Evolutionary conservation across 1,140 invertebrate genomes (phyloP).

Genomic region (Pectinophora gossypiella): DNA sequence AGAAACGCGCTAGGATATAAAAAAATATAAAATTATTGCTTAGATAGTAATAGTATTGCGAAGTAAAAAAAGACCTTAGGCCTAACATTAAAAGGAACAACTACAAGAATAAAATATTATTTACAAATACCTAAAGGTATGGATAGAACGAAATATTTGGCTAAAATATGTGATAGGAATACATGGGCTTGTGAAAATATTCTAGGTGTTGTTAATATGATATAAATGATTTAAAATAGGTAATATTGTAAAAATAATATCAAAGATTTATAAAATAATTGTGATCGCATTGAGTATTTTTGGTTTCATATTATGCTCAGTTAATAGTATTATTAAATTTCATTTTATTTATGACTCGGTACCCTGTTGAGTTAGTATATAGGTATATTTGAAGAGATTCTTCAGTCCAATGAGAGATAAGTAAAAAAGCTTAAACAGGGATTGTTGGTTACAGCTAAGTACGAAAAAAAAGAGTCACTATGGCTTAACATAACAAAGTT

Average conservation of each 20-base stretch:
- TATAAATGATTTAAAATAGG: conserved; percentile 34
- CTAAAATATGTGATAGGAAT: conserved; percentile 64
- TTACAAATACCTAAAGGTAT: conserved; percentile 58
- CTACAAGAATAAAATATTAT: conserved; percentile 71
- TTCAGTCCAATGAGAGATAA: conserved; percentile 29
- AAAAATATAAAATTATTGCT: conserved; percentile 62
- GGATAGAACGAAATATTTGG: conserved; percentile 69
- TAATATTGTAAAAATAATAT: conserved; percentile 36
- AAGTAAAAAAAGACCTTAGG: conserved; percentile 69
- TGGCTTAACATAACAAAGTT: conserved; percentile 6
- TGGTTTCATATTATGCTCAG: conserved; percentile 61
- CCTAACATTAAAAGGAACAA: conserved; percentile 62
- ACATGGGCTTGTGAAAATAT: conserved; percentile 52
- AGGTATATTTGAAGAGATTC: conserved; percentile 51
- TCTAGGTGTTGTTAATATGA: conserved; percentile 41
- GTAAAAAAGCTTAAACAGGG: conserved; percentile 20
- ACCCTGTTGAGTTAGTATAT: conserved; percentile 55
- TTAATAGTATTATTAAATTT: conserved; percentile 29
- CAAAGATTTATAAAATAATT: conserved; percentile 42
- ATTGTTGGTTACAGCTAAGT: conserved; percentile 26
- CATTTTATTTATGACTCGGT: conserved; percentile 49
- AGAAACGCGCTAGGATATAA: conserved; percentile 23
- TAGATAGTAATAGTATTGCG: conserved; percentile 66
- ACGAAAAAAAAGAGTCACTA: conserved; percentile 19
- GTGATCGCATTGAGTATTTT: conserved; percentile 63